Conservation (phyloP, 92 coral and sea anemone species). For the Phenganax subtilis region DNA sequence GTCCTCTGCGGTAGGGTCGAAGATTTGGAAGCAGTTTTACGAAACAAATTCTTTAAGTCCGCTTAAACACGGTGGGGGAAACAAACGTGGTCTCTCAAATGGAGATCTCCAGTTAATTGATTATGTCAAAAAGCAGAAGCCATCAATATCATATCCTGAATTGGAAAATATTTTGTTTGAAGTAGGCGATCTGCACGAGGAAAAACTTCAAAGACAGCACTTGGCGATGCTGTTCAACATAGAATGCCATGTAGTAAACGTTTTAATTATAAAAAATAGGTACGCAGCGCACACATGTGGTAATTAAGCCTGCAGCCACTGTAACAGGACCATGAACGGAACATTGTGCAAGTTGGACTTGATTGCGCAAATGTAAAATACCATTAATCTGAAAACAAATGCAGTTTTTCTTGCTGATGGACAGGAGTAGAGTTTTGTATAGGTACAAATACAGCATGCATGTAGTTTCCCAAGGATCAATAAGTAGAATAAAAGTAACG, state of each 20-base stretch:
- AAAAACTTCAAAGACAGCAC: constrained; percentile 20
- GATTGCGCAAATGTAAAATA: too few relatives aligned
- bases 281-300: too few relatives aligned
- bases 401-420: too few relatives aligned
- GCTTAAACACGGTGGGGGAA: constrained; percentile 40
- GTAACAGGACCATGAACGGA: too few relatives aligned
- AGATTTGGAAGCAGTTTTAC: constrained; percentile 45
- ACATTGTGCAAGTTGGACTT: too few relatives aligned
- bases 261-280: not conserved
- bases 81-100: constrained; percentile 32
- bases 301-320: too few relatives aligned
- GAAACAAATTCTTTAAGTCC: constrained; percentile 33
- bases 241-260: constrained; percentile 17
- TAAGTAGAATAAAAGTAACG: too few relatives aligned
- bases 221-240: constrained; percentile 43
- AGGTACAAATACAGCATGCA: too few relatives aligned
- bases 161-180: constrained; percentile 40
- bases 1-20: constrained; percentile 42
- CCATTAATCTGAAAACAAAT: too few relatives aligned
- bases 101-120: constrained; percentile 52
- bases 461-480: too few relatives aligned
- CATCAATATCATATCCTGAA: constrained; percentile 41
- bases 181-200: constrained; percentile 40
- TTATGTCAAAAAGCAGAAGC: constrained; percentile 42
- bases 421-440: too few relatives aligned